Evolutionary conservation across 2,113 vertebrate species (phyloP).

Genomic region (Phaethornis superciliosus): DNA sequence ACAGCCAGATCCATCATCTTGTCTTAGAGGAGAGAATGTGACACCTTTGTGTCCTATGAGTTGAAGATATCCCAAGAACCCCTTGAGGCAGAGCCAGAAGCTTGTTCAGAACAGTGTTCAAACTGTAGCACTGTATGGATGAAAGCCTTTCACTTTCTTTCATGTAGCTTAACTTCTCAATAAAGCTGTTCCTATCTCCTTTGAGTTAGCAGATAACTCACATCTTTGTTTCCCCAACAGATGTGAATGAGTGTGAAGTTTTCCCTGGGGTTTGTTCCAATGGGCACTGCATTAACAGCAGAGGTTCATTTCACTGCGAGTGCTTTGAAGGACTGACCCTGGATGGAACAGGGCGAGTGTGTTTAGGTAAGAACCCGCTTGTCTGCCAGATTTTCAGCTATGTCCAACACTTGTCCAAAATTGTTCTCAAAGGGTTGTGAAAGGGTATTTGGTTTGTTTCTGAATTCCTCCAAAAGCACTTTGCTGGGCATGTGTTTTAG

Average conservation of each 20-base stretch:
- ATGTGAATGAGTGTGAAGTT: constrained; percentile 81
- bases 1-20: background rate
- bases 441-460: background rate
- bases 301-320: constrained; percentile 80
- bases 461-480: background rate
- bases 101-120: background rate
- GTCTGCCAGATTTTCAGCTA: background rate
- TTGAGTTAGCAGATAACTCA: background rate
- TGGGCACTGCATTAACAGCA: constrained; percentile 76
- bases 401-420: background rate
- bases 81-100: background rate
- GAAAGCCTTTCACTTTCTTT: background rate
- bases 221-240: constrained; percentile 33
- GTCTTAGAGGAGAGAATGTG: background rate
- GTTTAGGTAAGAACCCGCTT: constrained; percentile 71
- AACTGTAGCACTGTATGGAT: background rate
- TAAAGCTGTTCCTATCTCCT: background rate
- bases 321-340: constrained; percentile 77
- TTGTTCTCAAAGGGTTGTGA: background rate
- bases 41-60: background rate
- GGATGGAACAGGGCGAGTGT: constrained; percentile 76
- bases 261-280: constrained; percentile 81
- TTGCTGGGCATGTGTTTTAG: background rate
- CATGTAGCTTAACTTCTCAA: background rate
- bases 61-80: background rate